Evolutionary conservation across 2,113 vertebrate genomes (phyloP), one percentile per base, ranked within the genome.

Genomic region (Collichthys lucidus): DNA sequence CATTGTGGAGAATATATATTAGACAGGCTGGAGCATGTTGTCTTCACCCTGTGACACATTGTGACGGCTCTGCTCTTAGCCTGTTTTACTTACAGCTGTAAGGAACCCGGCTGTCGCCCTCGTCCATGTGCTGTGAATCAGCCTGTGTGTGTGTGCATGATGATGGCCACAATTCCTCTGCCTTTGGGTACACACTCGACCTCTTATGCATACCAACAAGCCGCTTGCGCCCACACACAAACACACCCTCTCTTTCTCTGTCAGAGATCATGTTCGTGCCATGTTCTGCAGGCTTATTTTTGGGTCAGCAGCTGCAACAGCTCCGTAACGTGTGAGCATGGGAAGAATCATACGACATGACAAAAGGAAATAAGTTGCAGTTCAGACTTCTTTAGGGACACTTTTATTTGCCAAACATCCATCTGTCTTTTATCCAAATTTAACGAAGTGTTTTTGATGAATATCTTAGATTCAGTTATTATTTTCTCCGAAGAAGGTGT

Each of bases 271-370:
- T 86, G 83, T 85, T 86, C 52, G 35, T 84, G 77, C 74, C 74
- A 74, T 81, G 29, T 72, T 78, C 40, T 71, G 53, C 59, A 65
- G 73, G 62, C 61, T 84, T 91, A 67, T 92, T 88, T 92, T 68
- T 90, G 77, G 85, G 80, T 91, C 86, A 90, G 82, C 82, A 88
- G 89, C 83, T 86, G 79, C 74, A 81, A 69, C 77, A 59, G 61
- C 52, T 83, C 66, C 26, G 66, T 55, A 56, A 47, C 74, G 84
- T 82, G 75, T 81, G 76, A 79, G 61, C 89, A 76, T 31, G 35
- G 40, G 57, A 70, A 15, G 57, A 76, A 84, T 79, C 71, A 46
- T 20, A 53, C 55, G 75, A 29, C 26, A 65, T 57, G 78, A 79
- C 79, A 81, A 66, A 72, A 52, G 35, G 22, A 42, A 74, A 69